phyloP scores from a whole-genome alignment of 2,888 invertebrate species.

The Unio delphinus region DNA sequence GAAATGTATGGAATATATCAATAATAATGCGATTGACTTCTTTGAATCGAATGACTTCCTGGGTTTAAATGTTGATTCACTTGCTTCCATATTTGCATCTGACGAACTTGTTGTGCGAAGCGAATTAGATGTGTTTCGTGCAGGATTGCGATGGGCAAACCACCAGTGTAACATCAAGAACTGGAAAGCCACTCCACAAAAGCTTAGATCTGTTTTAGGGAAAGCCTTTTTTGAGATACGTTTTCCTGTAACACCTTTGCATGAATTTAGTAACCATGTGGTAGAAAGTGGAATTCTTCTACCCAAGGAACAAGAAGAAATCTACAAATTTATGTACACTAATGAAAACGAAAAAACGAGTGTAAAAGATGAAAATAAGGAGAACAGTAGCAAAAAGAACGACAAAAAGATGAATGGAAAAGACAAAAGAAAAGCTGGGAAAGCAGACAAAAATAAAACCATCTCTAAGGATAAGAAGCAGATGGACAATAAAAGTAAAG shows the following conservation, averaged over 20 bases:
- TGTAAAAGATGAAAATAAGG: too few relatives aligned
- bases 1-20: constrained; percentile 30
- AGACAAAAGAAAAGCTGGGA: too few relatives aligned
- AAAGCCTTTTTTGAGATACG: constrained; percentile 33
- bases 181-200: constrained; percentile 26
- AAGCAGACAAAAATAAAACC: too few relatives aligned
- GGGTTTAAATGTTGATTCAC: constrained; percentile 22
- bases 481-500: too few relatives aligned
- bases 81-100: constrained; percentile 20
- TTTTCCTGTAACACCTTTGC: constrained; percentile 32
- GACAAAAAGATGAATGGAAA: too few relatives aligned
- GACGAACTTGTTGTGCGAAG: constrained; percentile 26
- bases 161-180: constrained; percentile 35
- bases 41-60: constrained; percentile 30
- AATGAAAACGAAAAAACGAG: too few relatives aligned
- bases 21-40: constrained; percentile 36
- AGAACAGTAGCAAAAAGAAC: too few relatives aligned
- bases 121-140: constrained; percentile 36
- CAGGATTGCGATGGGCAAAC: constrained; percentile 33
- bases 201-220: constrained; percentile 31
- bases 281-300: constrained; percentile 25
- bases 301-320: constrained; percentile 29
- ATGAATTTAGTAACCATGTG: constrained; percentile 30
- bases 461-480: too few relatives aligned
- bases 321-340: constrained; percentile 30